phyloP scores from a whole-genome alignment of 2,888 invertebrate genomes.

The Belgica antarctica region DNA sequence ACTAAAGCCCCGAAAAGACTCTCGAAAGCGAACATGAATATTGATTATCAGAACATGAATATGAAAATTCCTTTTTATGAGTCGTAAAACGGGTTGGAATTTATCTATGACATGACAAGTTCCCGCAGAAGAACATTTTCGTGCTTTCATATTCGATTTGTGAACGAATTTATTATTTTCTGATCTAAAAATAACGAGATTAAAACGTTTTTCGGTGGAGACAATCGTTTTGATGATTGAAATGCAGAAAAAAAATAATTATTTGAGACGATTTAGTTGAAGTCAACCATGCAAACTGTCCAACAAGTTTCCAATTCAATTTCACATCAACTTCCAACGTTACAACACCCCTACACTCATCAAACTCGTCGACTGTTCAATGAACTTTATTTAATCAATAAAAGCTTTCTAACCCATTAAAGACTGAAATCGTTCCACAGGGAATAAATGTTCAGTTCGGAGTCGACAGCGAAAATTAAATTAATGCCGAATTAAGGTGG shows the following conservation, averaged over 20 bases:
- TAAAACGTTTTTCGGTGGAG: no score
- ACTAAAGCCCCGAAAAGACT: background rate
- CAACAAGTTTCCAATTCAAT: no score
- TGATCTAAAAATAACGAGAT: background rate
- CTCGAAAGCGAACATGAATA: conserved; percentile 18
- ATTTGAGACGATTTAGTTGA: no score
- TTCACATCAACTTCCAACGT: no score
- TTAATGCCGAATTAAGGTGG: background rate
- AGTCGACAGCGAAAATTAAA: background rate
- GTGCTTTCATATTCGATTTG: background rate
- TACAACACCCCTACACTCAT: no score
- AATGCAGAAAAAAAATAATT: no score
- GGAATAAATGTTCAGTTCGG: background rate
- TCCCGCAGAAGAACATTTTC: no score
- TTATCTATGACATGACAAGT: no score
- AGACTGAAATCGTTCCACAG: background rate
- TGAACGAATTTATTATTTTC: no score
- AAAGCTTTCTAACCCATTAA: background rate
- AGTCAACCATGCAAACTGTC: no score
- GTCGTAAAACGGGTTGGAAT: conserved; percentile 2
- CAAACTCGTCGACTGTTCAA: background rate
- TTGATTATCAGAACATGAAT: background rate
- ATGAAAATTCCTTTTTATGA: background rate
- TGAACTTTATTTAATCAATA: background rate
- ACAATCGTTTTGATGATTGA: no score